phyloP scores from a whole-genome alignment of 1,140 invertebrate species.

The Bactericera cockerelli region DNA sequence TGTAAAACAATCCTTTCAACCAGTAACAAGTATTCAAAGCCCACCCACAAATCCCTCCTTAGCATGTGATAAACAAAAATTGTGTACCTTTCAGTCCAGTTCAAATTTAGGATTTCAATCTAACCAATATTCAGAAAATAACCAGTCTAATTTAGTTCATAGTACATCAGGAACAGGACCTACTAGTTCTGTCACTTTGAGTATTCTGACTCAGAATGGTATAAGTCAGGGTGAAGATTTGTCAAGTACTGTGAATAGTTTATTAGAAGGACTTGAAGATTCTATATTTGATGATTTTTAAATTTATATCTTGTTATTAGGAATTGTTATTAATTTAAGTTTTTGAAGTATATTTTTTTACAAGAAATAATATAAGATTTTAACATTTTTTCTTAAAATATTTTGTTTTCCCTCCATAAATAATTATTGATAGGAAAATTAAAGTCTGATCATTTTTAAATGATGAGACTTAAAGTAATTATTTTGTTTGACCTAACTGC shows the following conservation, averaged over 20 bases:
- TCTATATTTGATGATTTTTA: slow-evolving; percentile 1
- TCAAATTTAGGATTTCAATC: not conserved
- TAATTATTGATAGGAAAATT: too few relatives aligned
- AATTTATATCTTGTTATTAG: too few relatives aligned
- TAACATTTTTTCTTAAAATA: too few relatives aligned
- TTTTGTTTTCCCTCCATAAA: too few relatives aligned
- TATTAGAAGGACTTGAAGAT: slow-evolving; percentile 3
- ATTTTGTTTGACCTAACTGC: too few relatives aligned
- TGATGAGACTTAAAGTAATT: too few relatives aligned
- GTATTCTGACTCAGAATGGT: not conserved
- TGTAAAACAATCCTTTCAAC: not conserved
- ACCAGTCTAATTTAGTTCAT: not conserved
- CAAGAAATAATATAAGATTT: too few relatives aligned
- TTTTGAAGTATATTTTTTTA: too few relatives aligned
- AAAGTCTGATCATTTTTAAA: too few relatives aligned
- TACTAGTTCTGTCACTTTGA: not conserved
- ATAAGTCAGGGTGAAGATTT: not conserved
- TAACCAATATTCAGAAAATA: not conserved
- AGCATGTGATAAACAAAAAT: not conserved
- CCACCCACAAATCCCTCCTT: not conserved
- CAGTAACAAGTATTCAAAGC: not conserved
- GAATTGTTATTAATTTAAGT: too few relatives aligned
- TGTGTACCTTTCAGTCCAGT: not conserved
- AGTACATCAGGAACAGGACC: not conserved
- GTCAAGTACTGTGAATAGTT: not conserved